Percentiles rank a stretch among this genome's conserved stretches.
These are phyloP conservation scores for Mormyrops attenuatus DNA, from an alignment of 2,797 vertebrate genomes.

Conservation along the genomic window DNA sequence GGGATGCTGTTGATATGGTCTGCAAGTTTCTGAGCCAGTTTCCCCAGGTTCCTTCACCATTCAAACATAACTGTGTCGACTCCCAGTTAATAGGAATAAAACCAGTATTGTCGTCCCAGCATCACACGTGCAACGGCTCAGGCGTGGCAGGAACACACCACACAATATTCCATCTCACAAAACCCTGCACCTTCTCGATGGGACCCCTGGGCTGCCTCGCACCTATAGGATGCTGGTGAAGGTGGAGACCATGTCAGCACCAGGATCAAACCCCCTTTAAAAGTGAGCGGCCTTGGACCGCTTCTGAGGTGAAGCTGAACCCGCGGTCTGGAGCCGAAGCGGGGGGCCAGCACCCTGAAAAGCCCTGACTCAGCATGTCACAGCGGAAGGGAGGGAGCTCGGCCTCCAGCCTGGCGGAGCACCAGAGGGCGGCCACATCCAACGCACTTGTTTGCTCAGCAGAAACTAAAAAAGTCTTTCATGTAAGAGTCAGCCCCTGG, in stretches of 20 bases:
- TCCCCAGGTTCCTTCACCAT: background rate
- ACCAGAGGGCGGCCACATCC: background rate
- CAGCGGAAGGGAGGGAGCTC: background rate
- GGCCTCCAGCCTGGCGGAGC: background rate
- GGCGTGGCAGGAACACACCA: background rate
- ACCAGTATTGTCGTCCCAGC: background rate
- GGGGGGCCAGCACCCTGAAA: background rate
- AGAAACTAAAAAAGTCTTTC: slow-evolving; percentile 52
- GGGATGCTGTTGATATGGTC: slow-evolving; percentile 31
- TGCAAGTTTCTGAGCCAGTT: slow-evolving; percentile 32
- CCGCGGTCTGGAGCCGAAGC: background rate
- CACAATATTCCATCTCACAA: background rate
- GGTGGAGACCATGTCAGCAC: background rate
- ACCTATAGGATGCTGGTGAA: background rate
- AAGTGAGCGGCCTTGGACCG: background rate
- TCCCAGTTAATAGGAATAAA: background rate
- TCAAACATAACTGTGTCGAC: background rate
- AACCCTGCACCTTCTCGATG: background rate
- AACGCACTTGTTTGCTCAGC: slow-evolving; percentile 56
- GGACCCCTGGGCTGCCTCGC: background rate
- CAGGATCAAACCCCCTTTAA: background rate
- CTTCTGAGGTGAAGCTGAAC: background rate
- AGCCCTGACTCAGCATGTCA: background rate
- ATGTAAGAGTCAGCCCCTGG: slow-evolving; percentile 41
- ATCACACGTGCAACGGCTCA: background rate